Base-by-base conservation (phyloP, 1,140 invertebrate species). In the Charaxes varanes region DNA sequence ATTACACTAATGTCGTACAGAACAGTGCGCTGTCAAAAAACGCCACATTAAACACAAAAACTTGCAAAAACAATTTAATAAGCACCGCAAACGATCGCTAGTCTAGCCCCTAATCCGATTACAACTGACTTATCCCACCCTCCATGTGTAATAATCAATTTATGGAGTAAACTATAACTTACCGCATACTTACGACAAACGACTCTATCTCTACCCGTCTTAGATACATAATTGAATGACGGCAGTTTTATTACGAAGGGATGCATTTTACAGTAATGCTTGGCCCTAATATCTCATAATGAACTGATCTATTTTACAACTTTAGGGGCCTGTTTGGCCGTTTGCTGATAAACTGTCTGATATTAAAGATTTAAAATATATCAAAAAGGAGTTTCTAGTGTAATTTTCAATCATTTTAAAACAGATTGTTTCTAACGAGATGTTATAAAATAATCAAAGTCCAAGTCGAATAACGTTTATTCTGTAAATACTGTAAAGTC, bases 141-240 rank as follows among this genome's bases (percentile, higher is more conserved):
- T 59, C 43, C 50, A n/a, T n/a, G 47, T 58, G 56, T 59, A 64
- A 64, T 72, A 66, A 68, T 72, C 64, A 59, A 68, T 68, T 71
- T 71, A 65, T 48, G 27, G 19, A 24, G 27, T 26, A 38, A 37
- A 15, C 35, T 38, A 38, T 38, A 38, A 38, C 26, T 48, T 48
- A 48, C 36, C 32, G 10, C 32, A 35, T 35, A 16, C 16, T 23
- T 7, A 37, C 7, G 15, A 12, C 18, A 27, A 4, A 33, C 17
- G 26, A 14, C 18, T 21, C 5, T 36, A 41, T 32, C 7, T 3
- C 26, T 4, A 38, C 6, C 3, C 14, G n/a, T 1, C 10, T 36
- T 41, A 19, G 33, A 15, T 15, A 26, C 11, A 6, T 33, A 37
- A 30, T 35, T 2, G 2, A 8, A 33, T 24, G 33, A 30, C 33